Base-by-base conservation (phyloP, 2,113 vertebrate genomes). In the Astur gentilis region DNA sequence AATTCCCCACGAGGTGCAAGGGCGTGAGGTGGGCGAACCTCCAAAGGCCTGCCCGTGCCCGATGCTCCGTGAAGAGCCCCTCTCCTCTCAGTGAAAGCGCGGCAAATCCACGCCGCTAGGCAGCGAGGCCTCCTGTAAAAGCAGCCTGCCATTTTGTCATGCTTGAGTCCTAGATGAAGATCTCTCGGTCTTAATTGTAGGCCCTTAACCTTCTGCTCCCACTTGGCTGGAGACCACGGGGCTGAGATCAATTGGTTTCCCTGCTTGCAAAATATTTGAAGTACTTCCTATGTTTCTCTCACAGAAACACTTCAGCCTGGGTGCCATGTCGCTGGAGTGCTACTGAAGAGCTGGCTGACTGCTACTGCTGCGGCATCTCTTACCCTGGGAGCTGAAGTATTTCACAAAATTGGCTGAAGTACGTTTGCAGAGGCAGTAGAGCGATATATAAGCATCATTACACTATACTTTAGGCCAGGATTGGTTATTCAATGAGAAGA, bases 201-300 rank as follows among this genome's bases (percentile, higher is more conserved):
- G 65, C 40, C 34, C 87, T 93, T 93, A 60, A 96, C 84, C 62
- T 95, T 81, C 80, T 91, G 83, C 72, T 81, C 77, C 87, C 42
- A 13, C 87, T 87, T 54, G 61, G 57, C 78, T 81, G 73, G 47
- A 87, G 81, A 27, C 65, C 18, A 9, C 1, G 0, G 38, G 13
- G 52, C 52, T 89, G 38, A 75, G 58, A 66, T 89, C 75, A 12
- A 4, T 19, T 49, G 57, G 15, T 21, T 72, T 83, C 34, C 32
- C 61, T 3, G 1, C 75, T 80, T 80, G 42, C 49, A 71, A 34
- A 85, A 15, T 42, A 42, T 34, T 50, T 78, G 27, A 71, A 96
- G 78, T 34, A 25, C 45, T 94, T 84, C 31, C 82, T 22, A 0
- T 6, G 34, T 58, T 86, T 90, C 54, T 44, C 42, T 3, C 6